Evolutionary conservation across 2,113 vertebrate genomes (phyloP), one percentile per base, ranked within the genome.

Genomic region (Uria aalge): DNA sequence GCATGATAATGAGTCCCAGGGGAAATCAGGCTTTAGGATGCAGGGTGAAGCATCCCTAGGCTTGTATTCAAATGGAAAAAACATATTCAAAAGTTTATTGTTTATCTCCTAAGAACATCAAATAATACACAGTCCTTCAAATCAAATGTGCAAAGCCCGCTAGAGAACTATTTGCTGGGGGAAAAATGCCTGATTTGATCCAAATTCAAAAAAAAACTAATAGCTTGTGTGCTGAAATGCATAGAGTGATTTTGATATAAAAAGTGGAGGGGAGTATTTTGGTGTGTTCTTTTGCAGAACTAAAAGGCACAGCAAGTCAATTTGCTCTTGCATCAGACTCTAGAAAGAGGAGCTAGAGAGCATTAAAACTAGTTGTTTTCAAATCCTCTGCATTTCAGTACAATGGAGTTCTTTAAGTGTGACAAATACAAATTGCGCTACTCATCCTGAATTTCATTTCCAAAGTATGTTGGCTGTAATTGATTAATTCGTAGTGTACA

Each of bases 1-100:
- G 97, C 95, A 98, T 98, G 94, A 97, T 98, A 98, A 98, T 98
- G 95, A 97, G 94, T 97, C 97, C 94, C 94, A 56, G 90, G 96
- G 97, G 96, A 98, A 98, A 98, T 97, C 96, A 98, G 85, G 75
- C 88, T 97, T 96, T 96, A 96, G 93, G 96, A 97, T 92, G 95
- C 96, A 96, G 92, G 96, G 93, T 95, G 92, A 97, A 96, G 79
- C 84, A 94, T 97, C 95, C 84, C 91, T 86, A 88, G 78, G 94
- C 93, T 92, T 95, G 96, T 97, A 98, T 97, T 98, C 95, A 97
- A 96, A 98, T 96, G 91, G 88, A 95, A 96, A 96, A 96, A 96
- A 93, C 45, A 95, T 96, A 98, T 95, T 97, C 93, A 96, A 91
- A 98, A 98, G 88, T 98, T 97, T 97, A 94, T 97, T 97, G 97